These are phyloP conservation scores for Leucophora obtusa DNA, from an alignment of 2,888 invertebrate genomes.

Conservation along the genomic window DNA sequence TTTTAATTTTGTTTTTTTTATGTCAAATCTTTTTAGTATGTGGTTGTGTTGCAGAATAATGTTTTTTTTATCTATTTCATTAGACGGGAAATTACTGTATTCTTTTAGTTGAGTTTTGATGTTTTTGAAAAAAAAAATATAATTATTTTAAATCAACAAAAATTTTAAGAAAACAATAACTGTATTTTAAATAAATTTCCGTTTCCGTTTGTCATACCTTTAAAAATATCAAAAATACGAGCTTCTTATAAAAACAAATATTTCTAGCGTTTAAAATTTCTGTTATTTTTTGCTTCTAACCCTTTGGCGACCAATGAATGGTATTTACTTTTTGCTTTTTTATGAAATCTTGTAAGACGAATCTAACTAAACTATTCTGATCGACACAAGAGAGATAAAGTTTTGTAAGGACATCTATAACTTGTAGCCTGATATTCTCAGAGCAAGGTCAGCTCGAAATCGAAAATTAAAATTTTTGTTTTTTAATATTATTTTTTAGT, in stretches of 20 bases:
- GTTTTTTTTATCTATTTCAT: conserved; percentile 2
- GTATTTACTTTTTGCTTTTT: too few relatives aligned
- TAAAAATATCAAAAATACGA: background rate
- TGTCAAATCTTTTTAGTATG: conserved; percentile 41
- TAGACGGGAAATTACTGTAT: conserved; percentile 54
- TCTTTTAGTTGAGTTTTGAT: background rate
- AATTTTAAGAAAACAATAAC: conserved; percentile 23
- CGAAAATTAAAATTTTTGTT: too few relatives aligned
- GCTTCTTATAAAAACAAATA: too few relatives aligned
- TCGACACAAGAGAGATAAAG: too few relatives aligned
- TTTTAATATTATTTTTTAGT: too few relatives aligned
- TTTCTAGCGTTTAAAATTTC: background rate
- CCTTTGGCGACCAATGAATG: too few relatives aligned
- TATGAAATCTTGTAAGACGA: too few relatives aligned
- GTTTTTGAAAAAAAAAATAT: conserved; percentile 4
- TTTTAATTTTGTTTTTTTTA: conserved; percentile 11
- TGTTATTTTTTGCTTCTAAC: background rate
- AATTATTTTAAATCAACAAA: conserved; percentile 28
- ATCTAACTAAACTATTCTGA: too few relatives aligned
- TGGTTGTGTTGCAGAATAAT: background rate
- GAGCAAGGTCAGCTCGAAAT: too few relatives aligned
- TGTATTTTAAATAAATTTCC: conserved; percentile 32
- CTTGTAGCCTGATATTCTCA: too few relatives aligned
- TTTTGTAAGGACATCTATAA: too few relatives aligned
- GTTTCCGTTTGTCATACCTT: conserved; percentile 40